These are phyloP conservation scores for Sphinx pinastri DNA, from an alignment of 2,888 invertebrate species.

Conservation along the genomic window DNA sequence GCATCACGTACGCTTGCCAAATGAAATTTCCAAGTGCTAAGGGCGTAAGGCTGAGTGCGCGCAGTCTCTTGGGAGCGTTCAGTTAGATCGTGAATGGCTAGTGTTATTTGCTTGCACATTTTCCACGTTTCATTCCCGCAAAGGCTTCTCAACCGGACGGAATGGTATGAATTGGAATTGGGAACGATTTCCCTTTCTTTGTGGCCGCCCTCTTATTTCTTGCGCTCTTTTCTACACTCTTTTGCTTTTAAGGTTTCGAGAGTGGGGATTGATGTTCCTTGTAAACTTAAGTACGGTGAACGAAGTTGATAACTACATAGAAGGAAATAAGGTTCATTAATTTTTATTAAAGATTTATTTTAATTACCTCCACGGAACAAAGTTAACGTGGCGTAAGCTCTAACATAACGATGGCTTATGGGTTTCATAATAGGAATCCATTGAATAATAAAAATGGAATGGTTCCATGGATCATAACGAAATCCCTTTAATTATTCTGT, in stretches of 20 bases:
- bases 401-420: neutral
- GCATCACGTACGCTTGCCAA: constrained; percentile 74
- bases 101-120: constrained; percentile 57
- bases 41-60: constrained; percentile 53
- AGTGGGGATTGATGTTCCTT: neutral
- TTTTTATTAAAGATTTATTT: no score
- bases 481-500: constrained; percentile 50
- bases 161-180: constrained; percentile 45
- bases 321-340: no score
- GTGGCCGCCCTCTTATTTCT: constrained; percentile 28
- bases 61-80: constrained; percentile 53
- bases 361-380: no score
- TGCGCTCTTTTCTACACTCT: constrained; percentile 1
- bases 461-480: constrained; percentile 38
- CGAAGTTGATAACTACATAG: no score
- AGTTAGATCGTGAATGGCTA: constrained; percentile 51
- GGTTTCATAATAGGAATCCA: constrained; percentile 26
- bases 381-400: no score
- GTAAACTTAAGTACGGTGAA: neutral
- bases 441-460: constrained; percentile 34
- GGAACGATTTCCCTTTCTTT: constrained; percentile 40
- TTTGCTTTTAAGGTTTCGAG: constrained; percentile 1
- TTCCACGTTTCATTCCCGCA: constrained; percentile 48
- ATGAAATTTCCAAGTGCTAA: constrained; percentile 76
- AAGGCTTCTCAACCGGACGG: constrained; percentile 40